Conservation (phyloP, 2,888 invertebrate genomes). For the Trachelus stipa region DNA sequence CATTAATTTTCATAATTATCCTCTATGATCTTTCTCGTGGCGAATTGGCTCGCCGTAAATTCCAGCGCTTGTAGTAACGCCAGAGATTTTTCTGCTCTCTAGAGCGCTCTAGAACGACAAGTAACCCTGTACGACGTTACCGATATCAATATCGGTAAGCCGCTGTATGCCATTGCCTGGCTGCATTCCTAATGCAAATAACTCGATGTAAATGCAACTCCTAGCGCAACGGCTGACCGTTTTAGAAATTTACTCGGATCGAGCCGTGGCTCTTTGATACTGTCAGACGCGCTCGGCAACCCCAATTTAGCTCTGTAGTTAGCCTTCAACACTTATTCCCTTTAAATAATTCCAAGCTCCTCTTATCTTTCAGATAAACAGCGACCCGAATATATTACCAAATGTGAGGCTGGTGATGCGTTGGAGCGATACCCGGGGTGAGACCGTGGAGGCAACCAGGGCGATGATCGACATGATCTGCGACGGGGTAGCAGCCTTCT, state of each 20-base stretch:
- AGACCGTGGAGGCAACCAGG: constrained; percentile 84
- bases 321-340: neutral
- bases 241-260: neutral
- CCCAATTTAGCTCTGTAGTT: neutral
- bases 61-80: neutral
- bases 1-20: neutral
- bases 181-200: neutral
- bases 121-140: neutral
- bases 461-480: constrained; percentile 93
- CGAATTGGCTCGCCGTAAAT: neutral
- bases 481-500: constrained; percentile 89
- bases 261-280: neutral
- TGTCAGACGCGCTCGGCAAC: neutral
- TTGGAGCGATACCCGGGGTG: constrained; percentile 89
- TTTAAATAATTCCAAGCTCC: neutral
- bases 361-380: constrained; percentile 75
- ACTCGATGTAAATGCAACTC: neutral
- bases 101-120: neutral
- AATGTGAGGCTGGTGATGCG: constrained; percentile 78
- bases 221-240: neutral
- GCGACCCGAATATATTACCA: constrained; percentile 76
- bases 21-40: neutral
- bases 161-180: neutral
- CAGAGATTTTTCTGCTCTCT: neutral
- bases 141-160: neutral